Conservation (phyloP, 2,888 invertebrate genomes). For the Antheraea yamamai region DNA sequence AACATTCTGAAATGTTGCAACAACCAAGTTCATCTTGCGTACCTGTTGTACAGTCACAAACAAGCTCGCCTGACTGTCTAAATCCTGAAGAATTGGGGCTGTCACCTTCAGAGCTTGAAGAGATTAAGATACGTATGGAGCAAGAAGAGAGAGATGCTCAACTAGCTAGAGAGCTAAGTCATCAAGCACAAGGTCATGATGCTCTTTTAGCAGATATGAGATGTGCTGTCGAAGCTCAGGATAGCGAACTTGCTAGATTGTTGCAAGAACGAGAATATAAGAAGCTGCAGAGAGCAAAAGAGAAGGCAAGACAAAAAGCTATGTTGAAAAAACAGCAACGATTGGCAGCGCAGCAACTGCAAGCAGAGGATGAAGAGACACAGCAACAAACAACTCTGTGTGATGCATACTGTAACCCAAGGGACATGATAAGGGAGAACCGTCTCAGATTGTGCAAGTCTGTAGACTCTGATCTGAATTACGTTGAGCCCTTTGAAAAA, state of each 20-base stretch:
- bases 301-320: constrained; percentile 74
- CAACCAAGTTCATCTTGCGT: constrained; percentile 67
- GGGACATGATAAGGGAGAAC: constrained; percentile 69
- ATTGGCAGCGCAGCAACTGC: constrained; percentile 52
- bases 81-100: constrained; percentile 69
- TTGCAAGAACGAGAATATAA: constrained; percentile 76
- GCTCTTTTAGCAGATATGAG: constrained; percentile 71
- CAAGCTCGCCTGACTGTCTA: constrained; percentile 40
- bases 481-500: constrained; percentile 77
- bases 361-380: constrained; percentile 32
- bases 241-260: constrained; percentile 69
- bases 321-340: constrained; percentile 73
- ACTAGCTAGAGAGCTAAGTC: constrained; percentile 67
- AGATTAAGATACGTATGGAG: constrained; percentile 66
- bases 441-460: constrained; percentile 71
- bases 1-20: constrained; percentile 52
- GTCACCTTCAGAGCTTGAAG: constrained; percentile 66
- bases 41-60: constrained; percentile 40
- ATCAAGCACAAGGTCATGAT: constrained; percentile 64
- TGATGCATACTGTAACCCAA: constrained; percentile 76
- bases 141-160: constrained; percentile 74
- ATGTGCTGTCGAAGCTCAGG: constrained; percentile 77
- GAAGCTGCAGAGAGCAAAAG: constrained; percentile 73
- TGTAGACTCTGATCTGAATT: constrained; percentile 75
- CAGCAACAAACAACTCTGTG: constrained; percentile 61